Evolutionary conservation across 2,888 invertebrate species (phyloP), one percentile per base, ranked within the genome.

Genomic region (Eupithecia dodoneata): DNA sequence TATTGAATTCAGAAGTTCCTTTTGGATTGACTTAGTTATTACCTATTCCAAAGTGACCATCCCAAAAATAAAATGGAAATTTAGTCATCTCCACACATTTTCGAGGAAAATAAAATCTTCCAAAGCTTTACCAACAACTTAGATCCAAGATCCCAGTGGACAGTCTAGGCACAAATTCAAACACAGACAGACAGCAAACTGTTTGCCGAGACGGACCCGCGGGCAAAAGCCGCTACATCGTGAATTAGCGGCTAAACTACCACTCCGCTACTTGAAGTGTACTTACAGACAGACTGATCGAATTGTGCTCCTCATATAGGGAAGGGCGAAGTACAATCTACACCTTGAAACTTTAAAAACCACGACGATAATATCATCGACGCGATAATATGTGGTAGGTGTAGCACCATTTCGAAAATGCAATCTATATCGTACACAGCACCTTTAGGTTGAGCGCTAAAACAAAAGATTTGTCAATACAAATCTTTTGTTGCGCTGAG

Each of bases 131-230:
- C 18, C 63, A 42, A 42, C 66, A 42, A 42, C 41, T 67, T 63
- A n/a, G 45, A 18, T 63, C 6, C 42, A 66, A 42, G 66, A 42
- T 66, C 42, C 66, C 66, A 66, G 42, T 7, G 66, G 66, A 42
- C 73, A 77, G 83, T 82, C 82, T 85, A 80, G 87, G 84, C 80
- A 81, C 81, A 84, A 88, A 84, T 79, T 85, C 85, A 90, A 90
- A 90, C 85, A 88, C 83, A 88, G 90, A 88, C 90, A 81, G 87
- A 83, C 82, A 73, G 85, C 84, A 89, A 88, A 89, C 89, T 88
- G 87, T 90, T 88, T 90, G 76, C 82, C 71, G 84, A 83, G 84
- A 83, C 83, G 80, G 80, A 85, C 85, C 84, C 84, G 71, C 77
- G 78, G 85, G 85, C 85, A 18, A 42, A n/a, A 30, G 30, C 30